Evolutionary conservation across 2,113 vertebrate species (phyloP), one percentile per base, ranked within the genome.

Genomic region (Gavialis gangeticus): DNA sequence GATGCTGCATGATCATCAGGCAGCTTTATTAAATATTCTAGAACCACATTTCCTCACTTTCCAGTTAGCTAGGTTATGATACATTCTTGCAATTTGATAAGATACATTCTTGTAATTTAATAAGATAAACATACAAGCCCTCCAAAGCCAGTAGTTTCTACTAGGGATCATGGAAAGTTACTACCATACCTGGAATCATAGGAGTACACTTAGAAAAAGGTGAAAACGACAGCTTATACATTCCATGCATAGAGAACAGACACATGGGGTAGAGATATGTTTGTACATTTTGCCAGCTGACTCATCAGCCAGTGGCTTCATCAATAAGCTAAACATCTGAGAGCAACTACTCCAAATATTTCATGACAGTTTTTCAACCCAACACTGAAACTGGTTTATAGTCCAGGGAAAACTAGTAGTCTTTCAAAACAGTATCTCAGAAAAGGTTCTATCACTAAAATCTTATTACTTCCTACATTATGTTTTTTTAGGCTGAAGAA

Each of bases 201-300:
- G 11, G 4, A 79, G 78, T 17, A 27, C 1, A 2, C 63, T 56
- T 2, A 12, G 67, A 79, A 79, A 24, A 58, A 67, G 59, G 21
- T 18, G 37, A 78, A 88, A 37, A 19, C 66, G 18, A 16, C 10
- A 66, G 46, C 16, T 15, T 27, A 56, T 28, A 17, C 18, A 24
- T 13, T 8, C 24, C 54, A 12, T 22, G 58, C 46, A n/a, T 1
- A 27, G 4, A 18, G 24, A 56, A 46, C 1, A 10, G 30, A 25
- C 8, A 75, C 18, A 67, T 17, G 34, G 21, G 12, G 10, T 22
- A 34, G 0, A 46, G 59, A 12, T 1, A 0, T 34, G 8, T 27
- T 81, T 71, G 46, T 64, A 10, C 4, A 55, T 76, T 63, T 62
- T 24, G 11, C 30, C 28, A 12, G 14, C 54, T 67, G 59, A 85